Evolutionary conservation across 2,888 invertebrate species (phyloP).

Genomic region (Pristionchus fissidentatus): DNA sequence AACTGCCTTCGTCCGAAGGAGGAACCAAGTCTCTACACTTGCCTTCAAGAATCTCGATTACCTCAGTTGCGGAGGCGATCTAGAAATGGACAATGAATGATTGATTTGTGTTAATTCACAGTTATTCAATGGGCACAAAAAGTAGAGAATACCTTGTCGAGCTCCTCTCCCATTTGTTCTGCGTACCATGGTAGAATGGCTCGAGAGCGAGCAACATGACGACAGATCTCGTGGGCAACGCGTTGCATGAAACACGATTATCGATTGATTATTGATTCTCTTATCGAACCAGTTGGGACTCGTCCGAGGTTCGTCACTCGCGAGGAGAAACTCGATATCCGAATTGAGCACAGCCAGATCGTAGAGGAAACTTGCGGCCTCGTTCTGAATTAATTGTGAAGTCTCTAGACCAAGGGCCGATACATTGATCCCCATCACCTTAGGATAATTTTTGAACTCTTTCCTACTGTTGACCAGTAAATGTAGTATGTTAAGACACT

Average conservation of each 20-base stretch:
- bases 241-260: neutral
- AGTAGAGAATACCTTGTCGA: neutral
- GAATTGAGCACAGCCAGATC: neutral
- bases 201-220: neutral
- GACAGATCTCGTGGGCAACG: neutral
- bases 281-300: neutral
- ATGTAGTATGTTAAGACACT: too few relatives aligned
- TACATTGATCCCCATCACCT: too few relatives aligned
- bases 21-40: neutral
- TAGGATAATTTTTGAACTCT: too few relatives aligned
- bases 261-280: neutral
- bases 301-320: neutral
- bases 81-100: neutral
- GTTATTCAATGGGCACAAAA: neutral
- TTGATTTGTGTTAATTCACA: too few relatives aligned
- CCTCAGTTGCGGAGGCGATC: neutral
- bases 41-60: neutral
- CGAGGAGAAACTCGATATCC: neutral
- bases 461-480: too few relatives aligned
- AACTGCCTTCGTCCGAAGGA: neutral
- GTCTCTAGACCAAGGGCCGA: too few relatives aligned
- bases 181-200: neutral
- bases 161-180: neutral
- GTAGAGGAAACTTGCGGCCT: neutral
- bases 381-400: neutral